These are phyloP conservation scores for Nymphalis c-album DNA, from an alignment of 2,888 invertebrate species.

Conservation along the genomic window DNA sequence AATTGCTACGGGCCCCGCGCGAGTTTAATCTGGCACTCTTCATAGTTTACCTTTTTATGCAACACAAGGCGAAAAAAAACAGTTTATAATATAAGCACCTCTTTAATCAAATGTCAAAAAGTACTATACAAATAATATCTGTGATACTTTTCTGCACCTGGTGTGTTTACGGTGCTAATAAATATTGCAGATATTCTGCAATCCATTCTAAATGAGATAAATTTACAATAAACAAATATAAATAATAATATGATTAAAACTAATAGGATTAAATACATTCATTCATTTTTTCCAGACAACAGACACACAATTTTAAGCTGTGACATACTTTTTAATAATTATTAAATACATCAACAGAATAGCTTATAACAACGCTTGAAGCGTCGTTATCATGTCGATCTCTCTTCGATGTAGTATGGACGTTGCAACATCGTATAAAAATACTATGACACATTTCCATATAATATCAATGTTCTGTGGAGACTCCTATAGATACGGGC, in stretches of 20 bases:
- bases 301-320: slow-evolving; percentile 60
- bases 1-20: no score
- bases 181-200: slow-evolving; percentile 59
- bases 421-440: slow-evolving; percentile 48
- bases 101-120: slow-evolving; percentile 77
- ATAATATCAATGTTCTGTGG: slow-evolving; percentile 4
- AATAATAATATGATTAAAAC: slow-evolving; percentile 66
- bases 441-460: slow-evolving; percentile 45
- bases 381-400: slow-evolving; percentile 9
- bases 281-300: slow-evolving; percentile 62
- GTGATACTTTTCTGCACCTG: slow-evolving; percentile 62
- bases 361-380: slow-evolving; percentile 41
- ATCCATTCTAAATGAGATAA: slow-evolving; percentile 54
- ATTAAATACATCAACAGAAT: slow-evolving; percentile 53
- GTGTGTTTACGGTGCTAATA: slow-evolving; percentile 58
- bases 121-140: slow-evolving; percentile 72
- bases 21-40: no score
- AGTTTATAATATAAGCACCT: slow-evolving; percentile 70
- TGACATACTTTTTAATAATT: slow-evolving; percentile 54
- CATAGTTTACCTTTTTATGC: no score
- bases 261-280: slow-evolving; percentile 78
- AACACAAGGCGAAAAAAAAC: slow-evolving; percentile 43
- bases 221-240: slow-evolving; percentile 59
- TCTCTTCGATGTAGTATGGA: slow-evolving; percentile 47
- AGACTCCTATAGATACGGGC: slow-evolving; percentile 65